These are phyloP conservation scores for Rotaria sp. DNA, from an alignment of 2,888 invertebrate genomes.

Conservation along the genomic window DNA sequence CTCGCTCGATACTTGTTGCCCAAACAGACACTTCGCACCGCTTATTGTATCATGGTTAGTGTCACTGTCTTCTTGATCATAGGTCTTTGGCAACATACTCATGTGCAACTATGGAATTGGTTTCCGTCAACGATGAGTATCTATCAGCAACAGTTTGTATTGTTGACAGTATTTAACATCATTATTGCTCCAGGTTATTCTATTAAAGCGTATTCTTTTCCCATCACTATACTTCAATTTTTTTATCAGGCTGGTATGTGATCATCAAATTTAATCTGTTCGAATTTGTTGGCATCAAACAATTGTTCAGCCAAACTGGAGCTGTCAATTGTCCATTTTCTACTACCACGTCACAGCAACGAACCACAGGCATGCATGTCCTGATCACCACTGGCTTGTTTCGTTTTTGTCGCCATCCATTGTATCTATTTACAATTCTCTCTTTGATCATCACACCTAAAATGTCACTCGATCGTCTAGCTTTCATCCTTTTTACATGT, in stretches of 20 bases:
- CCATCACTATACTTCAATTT: no score
- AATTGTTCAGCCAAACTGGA: not conserved
- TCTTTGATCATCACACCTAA: not conserved
- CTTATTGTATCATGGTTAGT: not conserved
- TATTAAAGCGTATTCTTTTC: not conserved
- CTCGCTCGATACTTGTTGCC: not conserved
- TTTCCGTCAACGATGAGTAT: not conserved
- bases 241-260: not conserved
- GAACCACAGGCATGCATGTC: not conserved
- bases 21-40: not conserved
- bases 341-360: not conserved
- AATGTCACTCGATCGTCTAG: not conserved
- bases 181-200: not conserved
- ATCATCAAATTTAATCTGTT: not conserved
- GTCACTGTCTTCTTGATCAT: not conserved
- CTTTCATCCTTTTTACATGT: not conserved
- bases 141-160: not conserved
- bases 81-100: not conserved
- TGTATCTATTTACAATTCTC: not conserved
- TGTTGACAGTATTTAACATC: not conserved
- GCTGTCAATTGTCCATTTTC: not conserved
- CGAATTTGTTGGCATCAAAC: not conserved
- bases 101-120: not conserved
- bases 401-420: not conserved
- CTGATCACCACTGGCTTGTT: not conserved